These are phyloP conservation scores for Gymnosoma rotundatum DNA, from an alignment of 2,888 invertebrate species.

Conservation along the genomic window DNA sequence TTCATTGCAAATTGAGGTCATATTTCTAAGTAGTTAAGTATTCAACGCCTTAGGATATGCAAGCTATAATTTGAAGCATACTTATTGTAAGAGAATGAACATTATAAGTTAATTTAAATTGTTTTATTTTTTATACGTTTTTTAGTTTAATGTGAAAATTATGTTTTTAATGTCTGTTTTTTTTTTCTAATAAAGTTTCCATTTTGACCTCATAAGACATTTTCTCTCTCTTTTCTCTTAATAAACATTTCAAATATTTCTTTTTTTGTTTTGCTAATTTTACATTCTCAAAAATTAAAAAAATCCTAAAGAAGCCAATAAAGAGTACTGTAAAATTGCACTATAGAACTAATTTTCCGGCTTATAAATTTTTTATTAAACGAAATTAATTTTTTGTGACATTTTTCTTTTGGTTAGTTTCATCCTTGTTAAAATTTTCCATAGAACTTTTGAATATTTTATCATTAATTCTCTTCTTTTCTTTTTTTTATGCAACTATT, in stretches of 20 bases:
- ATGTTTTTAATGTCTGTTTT: slow-evolving; percentile 34
- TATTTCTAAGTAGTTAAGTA: slow-evolving; percentile 34
- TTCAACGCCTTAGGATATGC: slow-evolving; percentile 46
- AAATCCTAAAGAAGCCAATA: not conserved
- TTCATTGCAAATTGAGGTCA: slow-evolving; percentile 46
- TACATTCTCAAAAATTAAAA: not conserved
- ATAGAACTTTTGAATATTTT: not conserved
- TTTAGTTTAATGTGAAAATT: not conserved
- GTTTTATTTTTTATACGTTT: not conserved
- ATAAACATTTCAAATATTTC: not conserved
- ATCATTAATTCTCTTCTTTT: not conserved
- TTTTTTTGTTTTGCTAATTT: not conserved
- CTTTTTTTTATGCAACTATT: not conserved
- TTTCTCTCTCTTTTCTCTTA: not conserved
- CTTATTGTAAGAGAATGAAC: not conserved
- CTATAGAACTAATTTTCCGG: slow-evolving; percentile 49
- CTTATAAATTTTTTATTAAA: slow-evolving; percentile 39
- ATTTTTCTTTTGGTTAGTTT: not conserved
- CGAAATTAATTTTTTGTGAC: slow-evolving; percentile 4
- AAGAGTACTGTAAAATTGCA: slow-evolving; percentile 5
- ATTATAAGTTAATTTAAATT: slow-evolving; percentile 13
- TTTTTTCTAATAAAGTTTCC: slow-evolving; percentile 34
- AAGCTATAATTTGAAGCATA: slow-evolving; percentile 24
- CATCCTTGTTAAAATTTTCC: not conserved
- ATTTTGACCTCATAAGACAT: slow-evolving; percentile 29